These are phyloP conservation scores for Hetaerina americana DNA, from an alignment of 1,140 invertebrate species.

Conservation along the genomic window DNA sequence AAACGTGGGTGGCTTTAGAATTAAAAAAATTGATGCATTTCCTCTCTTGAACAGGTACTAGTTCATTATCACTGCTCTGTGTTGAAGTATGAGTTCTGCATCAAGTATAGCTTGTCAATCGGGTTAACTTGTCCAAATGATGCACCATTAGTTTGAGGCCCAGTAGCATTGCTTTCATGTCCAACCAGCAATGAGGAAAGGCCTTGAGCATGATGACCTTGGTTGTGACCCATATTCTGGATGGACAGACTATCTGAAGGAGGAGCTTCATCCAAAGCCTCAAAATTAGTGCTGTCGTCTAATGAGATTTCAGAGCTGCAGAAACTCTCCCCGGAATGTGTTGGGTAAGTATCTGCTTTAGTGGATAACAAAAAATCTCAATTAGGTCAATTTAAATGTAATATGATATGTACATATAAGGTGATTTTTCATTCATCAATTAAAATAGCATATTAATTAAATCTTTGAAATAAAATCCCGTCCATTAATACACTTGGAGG, in stretches of 20 bases:
- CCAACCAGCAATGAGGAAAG: conserved; percentile 32
- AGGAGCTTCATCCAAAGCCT: conserved; percentile 54
- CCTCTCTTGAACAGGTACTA: not conserved
- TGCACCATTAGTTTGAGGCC: conserved; percentile 33
- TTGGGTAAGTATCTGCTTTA: conserved; percentile 59
- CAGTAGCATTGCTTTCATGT: conserved; percentile 24
- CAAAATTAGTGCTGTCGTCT: conserved; percentile 65
- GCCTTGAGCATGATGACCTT: conserved; percentile 37
- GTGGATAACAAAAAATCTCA: not conserved
- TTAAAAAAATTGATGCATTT: not conserved
- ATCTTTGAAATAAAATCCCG: not conserved
- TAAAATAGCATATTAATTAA: not conserved
- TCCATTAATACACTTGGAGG: conserved; percentile 2
- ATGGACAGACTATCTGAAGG: conserved; percentile 56
- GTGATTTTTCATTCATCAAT: too few species aligned
- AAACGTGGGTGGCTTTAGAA: too few species aligned
- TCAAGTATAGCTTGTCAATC: conserved; percentile 94
- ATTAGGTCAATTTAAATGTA: too few species aligned
- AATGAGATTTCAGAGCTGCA: conserved; percentile 79
- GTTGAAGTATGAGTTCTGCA: conserved; percentile 89
- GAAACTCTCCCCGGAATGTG: conserved; percentile 76
- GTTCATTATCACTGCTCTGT: conserved; percentile 20
- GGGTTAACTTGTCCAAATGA: conserved; percentile 68
- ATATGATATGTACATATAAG: too few species aligned
- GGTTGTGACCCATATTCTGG: conserved; percentile 48